These are phyloP conservation scores for Conus canariensis DNA, from an alignment of 2,888 invertebrate genomes.

Conservation along the genomic window DNA sequence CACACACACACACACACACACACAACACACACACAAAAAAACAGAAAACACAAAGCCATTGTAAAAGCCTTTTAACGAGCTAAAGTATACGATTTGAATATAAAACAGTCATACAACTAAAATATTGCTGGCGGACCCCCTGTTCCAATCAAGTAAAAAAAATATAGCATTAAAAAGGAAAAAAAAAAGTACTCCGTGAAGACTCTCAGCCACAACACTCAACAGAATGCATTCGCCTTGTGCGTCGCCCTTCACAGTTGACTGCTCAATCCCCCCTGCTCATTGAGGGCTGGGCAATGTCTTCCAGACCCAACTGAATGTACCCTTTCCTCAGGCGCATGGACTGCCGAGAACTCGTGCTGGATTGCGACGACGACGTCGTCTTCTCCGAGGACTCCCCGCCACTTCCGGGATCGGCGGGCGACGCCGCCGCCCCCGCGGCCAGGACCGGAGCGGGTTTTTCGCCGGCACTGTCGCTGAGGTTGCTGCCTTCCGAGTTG, in stretches of 20 bases:
- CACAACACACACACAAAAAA: too few species aligned
- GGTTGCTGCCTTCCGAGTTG: background rate
- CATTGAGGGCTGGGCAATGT: background rate
- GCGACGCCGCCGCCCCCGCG: too few species aligned
- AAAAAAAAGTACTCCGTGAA: too few species aligned
- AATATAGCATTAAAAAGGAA: too few species aligned
- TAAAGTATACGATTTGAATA: too few species aligned
- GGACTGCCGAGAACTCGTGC: background rate
- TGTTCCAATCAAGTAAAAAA: too few species aligned
- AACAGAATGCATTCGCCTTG: background rate
- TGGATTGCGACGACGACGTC: background rate
- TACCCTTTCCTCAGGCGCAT: background rate
- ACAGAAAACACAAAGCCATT: too few species aligned
- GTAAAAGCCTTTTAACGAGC: too few species aligned
- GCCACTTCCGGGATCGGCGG: background rate
- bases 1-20: too few species aligned
- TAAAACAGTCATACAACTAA: too few species aligned
- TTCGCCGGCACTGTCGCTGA: background rate
- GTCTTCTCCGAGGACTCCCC: background rate
- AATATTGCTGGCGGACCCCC: too few species aligned
- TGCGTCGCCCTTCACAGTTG: background rate
- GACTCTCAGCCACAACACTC: too few species aligned
- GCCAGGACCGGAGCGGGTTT: background rate
- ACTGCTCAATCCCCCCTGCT: background rate
- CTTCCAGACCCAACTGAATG: conserved; percentile 20